Percentiles rank a stretch among this genome's conserved stretches.
Evolutionary conservation across 2,888 invertebrate species (phyloP).

Genomic region (Cremastinae sp.): DNA sequence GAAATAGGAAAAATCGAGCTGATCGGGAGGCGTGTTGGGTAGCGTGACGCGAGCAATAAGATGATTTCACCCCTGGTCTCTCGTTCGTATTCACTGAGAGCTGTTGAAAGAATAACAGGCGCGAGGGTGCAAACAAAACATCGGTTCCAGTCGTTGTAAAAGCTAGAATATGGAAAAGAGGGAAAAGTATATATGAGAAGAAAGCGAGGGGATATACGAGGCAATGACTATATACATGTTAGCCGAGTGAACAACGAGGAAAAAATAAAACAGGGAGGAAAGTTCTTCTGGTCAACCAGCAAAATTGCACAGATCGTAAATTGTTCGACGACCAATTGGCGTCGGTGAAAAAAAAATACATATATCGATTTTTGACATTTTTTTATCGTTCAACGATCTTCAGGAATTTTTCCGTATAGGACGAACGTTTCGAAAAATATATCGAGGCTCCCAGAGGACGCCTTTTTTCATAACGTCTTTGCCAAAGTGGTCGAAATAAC

Average conservation of each 20-base stretch:
- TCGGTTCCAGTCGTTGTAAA: slow-evolving; percentile 53
- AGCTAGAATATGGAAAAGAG: slow-evolving; percentile 10
- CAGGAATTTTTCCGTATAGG: background rate
- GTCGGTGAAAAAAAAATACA: background rate
- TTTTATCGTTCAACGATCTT: no score
- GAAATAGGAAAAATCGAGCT: slow-evolving; percentile 39
- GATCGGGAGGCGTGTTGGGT: slow-evolving; percentile 44
- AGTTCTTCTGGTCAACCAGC: slow-evolving; percentile 29
- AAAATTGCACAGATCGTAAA: slow-evolving; percentile 4
- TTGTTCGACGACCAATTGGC: slow-evolving; percentile 37
- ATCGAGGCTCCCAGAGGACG: no score
- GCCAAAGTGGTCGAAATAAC: no score
- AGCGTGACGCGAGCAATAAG: slow-evolving; percentile 63
- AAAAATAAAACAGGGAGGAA: slow-evolving; percentile 15
- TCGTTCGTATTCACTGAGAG: slow-evolving; percentile 11
- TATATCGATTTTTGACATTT: no score
- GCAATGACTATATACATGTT: no score
- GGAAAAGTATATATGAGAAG: slow-evolving; percentile 31
- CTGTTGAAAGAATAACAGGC: slow-evolving; percentile 4
- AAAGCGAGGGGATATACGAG: slow-evolving; percentile 21
- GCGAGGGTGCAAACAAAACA: slow-evolving; percentile 46
- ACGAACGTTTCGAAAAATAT: no score
- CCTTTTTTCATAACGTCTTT: no score
- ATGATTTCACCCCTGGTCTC: slow-evolving; percentile 44
- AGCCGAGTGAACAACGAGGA: slow-evolving; percentile 12